Percentiles rank a stretch among this genome's conserved stretches.
Evolutionary conservation across 64 coral and sea anemone genomes (phyloP).

Genomic region (Hydrozoanthus tunicans): DNA sequence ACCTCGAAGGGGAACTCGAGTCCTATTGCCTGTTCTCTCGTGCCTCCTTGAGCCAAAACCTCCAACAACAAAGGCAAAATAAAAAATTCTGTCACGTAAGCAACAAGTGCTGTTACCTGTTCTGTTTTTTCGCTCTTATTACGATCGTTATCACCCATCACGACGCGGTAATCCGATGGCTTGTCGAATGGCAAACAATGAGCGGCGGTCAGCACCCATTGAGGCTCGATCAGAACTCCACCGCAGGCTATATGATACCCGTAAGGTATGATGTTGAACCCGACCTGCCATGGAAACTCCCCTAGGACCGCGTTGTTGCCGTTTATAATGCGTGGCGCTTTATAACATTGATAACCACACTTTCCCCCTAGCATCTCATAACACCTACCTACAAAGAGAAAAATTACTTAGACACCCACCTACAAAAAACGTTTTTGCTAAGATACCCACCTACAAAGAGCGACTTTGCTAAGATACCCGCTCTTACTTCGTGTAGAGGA

Average conservation of each 20-base stretch:
- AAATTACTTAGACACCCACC: background rate
- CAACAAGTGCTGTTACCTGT: background rate
- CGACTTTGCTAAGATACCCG: no score
- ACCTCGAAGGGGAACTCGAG: no score
- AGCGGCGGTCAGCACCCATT: slow-evolving; percentile 13
- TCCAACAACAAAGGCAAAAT: no score
- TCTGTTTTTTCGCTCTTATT: background rate
- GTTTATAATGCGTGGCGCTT: background rate
- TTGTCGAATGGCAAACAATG: background rate
- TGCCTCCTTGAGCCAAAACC: no score
- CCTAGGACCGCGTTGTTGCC: background rate
- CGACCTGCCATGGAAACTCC: slow-evolving; percentile 1
- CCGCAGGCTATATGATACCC: background rate
- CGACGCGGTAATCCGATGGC: background rate
- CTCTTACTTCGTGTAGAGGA: no score
- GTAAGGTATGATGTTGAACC: background rate
- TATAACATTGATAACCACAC: background rate
- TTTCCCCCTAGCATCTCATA: background rate
- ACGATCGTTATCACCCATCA: background rate
- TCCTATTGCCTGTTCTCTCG: no score
- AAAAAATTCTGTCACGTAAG: no score
- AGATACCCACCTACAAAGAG: no score
- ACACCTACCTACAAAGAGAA: background rate
- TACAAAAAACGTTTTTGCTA: no score
- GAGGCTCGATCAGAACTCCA: background rate